Percentiles rank a stretch among this genome's conserved stretches.
phyloP scores from a whole-genome alignment of 2,113 vertebrate species.

The Carollia perspicillata region DNA sequence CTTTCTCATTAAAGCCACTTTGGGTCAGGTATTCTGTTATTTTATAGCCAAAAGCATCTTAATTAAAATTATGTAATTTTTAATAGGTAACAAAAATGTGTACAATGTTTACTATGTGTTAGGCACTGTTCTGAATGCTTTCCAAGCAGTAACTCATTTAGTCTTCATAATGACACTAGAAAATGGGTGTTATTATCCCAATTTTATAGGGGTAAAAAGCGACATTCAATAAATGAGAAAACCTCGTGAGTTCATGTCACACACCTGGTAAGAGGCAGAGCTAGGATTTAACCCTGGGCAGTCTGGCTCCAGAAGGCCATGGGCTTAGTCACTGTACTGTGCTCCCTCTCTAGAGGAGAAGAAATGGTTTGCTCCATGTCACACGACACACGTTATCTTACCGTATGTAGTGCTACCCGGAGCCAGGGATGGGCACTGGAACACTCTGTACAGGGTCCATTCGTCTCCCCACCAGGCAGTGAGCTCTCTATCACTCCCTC shows the following conservation, averaged over 20 bases:
- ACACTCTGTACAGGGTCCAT: accelerated
- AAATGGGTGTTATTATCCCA: not conserved
- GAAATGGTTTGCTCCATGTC: not conserved
- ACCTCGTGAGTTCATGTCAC: not conserved
- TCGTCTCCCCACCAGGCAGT: not conserved
- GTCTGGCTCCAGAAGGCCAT: not conserved
- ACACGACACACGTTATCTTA: not conserved
- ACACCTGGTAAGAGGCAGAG: not conserved
- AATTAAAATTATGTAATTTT: not conserved
- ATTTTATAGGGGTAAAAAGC: not conserved
- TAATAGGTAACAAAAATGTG: not conserved
- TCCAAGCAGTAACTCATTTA: not conserved
- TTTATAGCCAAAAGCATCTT: not conserved
- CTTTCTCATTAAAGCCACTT: not conserved
- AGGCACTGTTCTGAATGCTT: not conserved
- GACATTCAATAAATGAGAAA: not conserved
- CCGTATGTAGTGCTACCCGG: not conserved
- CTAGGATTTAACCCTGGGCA: not conserved
- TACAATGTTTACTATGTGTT: not conserved
- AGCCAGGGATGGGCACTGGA: not conserved
- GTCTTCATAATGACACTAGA: not conserved
- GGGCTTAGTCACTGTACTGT: not conserved
- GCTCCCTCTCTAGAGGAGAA: not conserved
- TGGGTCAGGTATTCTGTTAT: not conserved
- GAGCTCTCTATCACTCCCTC: not conserved